Evolutionary conservation across 2,113 vertebrate species (phyloP).

Genomic region (Hemiprocne comata): DNA sequence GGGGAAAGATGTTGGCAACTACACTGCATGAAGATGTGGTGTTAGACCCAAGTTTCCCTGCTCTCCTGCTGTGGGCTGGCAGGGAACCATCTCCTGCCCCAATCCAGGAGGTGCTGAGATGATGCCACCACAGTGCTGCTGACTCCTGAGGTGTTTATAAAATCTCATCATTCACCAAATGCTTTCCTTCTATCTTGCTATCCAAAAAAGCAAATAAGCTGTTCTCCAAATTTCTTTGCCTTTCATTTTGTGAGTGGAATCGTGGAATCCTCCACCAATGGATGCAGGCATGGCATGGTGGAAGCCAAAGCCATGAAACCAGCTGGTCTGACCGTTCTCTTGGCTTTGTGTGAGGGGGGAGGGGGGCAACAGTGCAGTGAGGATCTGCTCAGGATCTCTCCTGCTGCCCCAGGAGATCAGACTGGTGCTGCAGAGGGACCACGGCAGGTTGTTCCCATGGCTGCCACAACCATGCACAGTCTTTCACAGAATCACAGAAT

Average conservation of each 20-base stretch:
- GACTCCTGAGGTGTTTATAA: background rate
- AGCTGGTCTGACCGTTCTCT: accelerated
- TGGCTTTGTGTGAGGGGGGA: background rate
- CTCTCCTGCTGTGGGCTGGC: background rate
- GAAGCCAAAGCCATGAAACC: background rate
- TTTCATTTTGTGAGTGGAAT: background rate
- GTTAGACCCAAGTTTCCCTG: background rate
- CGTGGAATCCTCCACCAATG: background rate
- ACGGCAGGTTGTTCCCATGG: background rate
- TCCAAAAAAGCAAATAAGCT: background rate
- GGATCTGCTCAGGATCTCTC: background rate
- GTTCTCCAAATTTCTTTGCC: background rate
- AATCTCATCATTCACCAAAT: background rate
- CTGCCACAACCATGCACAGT: background rate
- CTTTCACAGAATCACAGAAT: no score
- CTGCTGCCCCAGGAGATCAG: background rate
- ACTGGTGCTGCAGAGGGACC: no score
- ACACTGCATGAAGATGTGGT: background rate
- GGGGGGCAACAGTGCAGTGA: background rate
- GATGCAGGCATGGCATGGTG: accelerated
- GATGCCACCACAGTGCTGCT: background rate
- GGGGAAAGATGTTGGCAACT: background rate
- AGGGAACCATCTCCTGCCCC: background rate
- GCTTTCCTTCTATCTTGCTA: background rate
- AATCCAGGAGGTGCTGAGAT: background rate